A percentile compares a stretch with the other conserved stretches of the same genome.
These are phyloP conservation scores for Coenobita brevimanus DNA, from an alignment of 1,140 invertebrate species.

Conservation along the genomic window DNA sequence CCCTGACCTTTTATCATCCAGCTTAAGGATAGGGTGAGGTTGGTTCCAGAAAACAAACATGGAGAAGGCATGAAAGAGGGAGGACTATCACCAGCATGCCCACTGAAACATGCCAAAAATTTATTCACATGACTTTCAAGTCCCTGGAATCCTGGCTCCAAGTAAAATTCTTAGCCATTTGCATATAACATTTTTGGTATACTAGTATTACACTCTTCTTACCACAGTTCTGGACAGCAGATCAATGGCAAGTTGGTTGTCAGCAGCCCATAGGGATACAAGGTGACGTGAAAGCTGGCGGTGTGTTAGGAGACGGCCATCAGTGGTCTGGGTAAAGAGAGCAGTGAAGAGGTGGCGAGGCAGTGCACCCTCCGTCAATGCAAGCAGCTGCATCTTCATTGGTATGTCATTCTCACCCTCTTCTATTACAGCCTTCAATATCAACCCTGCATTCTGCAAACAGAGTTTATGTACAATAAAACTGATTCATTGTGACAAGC, in stretches of 20 bases:
- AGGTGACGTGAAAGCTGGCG: constrained; percentile 95
- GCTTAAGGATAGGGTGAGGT: too few relatives aligned
- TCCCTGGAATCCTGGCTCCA: too few relatives aligned
- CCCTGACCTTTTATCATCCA: too few relatives aligned
- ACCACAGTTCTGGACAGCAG: constrained; percentile 93
- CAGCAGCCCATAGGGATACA: constrained; percentile 97
- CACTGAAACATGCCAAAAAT: too few relatives aligned
- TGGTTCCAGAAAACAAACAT: too few relatives aligned
- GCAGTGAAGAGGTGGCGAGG: constrained; percentile 94
- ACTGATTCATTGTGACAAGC: background rate
- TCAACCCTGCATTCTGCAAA: constrained; percentile 88
- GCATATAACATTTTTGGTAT: too few relatives aligned
- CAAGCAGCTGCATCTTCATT: constrained; percentile 95
- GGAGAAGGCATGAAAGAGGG: too few relatives aligned
- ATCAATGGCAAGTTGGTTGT: constrained; percentile 92
- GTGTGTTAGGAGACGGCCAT: constrained; percentile 83
- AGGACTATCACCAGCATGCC: too few relatives aligned
- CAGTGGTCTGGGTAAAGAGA: constrained; percentile 83
- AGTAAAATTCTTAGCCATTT: too few relatives aligned
- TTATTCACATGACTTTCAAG: too few relatives aligned
- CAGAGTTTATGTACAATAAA: background rate
- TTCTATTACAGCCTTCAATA: constrained; percentile 98
- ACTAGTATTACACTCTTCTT: constrained; percentile 69
- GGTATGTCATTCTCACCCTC: constrained; percentile 94
- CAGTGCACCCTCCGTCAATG: constrained; percentile 96